Evolutionary conservation across 2,888 invertebrate genomes (phyloP), one percentile per base, ranked within the genome.

Genomic region (Ochropleura leucogaster): DNA sequence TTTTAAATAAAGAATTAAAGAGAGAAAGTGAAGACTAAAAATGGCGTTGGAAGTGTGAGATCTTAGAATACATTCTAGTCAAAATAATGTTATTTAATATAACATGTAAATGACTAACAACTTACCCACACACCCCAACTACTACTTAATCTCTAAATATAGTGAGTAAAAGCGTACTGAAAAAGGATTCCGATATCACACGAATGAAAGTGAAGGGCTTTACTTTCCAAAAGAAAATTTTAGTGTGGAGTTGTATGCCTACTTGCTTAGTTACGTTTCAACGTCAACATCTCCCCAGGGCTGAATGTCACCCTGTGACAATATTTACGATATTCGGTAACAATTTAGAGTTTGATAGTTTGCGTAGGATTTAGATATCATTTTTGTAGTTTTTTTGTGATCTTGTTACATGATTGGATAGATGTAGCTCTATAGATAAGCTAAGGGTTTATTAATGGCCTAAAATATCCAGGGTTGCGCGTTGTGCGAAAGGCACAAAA

Each of bases 151-250:
- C 8, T 74, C 55, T 73, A 68, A 76, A 64, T 14, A 72, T 80
- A 75, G 69, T 68, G 57, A 85, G 71, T 74, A 75, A 77, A 84
- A 82, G 71, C 67, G 68, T 75, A 79, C 60, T 67, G 62, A 67
- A 76, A 84, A 87, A 76, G 85, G 82, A 79, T 83, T 81, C 77
- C 80, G 72, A 83, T 89, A 88, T 88, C 80, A 73, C 66, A 74
- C 65, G 82, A 74, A 78, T 87, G 70, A 63, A 70, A 80, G 76
- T 71, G 74, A 71, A 72, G 66, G 67, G 65, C 46, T 72, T 85
- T 80, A 78, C 73, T 72, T 85, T 80, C 78, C 73, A 79, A 80
- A 79, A 76, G 65, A 81, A 79, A 70, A 74, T 77, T 69, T 75
- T 51, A 67, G 75, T 80, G 69, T 72, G 60, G 75, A 79, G 74